Evolutionary conservation across 1,140 invertebrate species (phyloP).

Genomic region (Doryteuthis pealeii): DNA sequence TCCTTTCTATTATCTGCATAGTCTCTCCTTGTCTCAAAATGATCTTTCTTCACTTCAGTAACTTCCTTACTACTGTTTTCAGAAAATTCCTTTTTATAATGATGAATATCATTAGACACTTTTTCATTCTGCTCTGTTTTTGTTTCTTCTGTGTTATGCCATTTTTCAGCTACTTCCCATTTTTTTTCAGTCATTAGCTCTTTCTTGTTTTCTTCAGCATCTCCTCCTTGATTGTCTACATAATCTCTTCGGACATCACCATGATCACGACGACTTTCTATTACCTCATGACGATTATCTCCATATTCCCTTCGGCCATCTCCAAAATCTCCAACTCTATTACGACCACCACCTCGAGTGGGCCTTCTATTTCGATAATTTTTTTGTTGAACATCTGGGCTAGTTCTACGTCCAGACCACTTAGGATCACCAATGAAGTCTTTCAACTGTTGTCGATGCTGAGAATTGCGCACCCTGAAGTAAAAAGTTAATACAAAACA

Average conservation of each 20-base stretch:
- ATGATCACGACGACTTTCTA: background rate
- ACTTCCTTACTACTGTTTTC: background rate
- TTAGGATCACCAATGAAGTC: constrained; percentile 15
- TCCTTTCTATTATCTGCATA: background rate
- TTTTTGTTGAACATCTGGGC: constrained; percentile 5
- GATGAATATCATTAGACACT: background rate
- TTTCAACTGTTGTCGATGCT: background rate
- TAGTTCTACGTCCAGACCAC: background rate
- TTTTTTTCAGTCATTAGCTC: background rate
- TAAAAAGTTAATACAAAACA: constrained; percentile 1
- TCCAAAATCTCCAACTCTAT: background rate
- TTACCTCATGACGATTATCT: background rate
- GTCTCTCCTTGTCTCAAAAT: background rate
- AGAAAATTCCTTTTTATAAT: background rate
- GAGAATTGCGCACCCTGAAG: constrained; percentile 2
- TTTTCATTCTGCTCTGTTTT: background rate
- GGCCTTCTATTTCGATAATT: background rate
- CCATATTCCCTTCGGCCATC: background rate
- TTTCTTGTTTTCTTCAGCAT: background rate
- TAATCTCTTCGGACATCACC: background rate
- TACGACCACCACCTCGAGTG: background rate
- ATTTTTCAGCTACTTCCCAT: background rate
- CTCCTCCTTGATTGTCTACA: background rate
- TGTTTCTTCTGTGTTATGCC: background rate
- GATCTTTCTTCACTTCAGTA: background rate